These are phyloP conservation scores for Penaeus monodon DNA, from an alignment of 2,888 invertebrate species.

Conservation along the genomic window DNA sequence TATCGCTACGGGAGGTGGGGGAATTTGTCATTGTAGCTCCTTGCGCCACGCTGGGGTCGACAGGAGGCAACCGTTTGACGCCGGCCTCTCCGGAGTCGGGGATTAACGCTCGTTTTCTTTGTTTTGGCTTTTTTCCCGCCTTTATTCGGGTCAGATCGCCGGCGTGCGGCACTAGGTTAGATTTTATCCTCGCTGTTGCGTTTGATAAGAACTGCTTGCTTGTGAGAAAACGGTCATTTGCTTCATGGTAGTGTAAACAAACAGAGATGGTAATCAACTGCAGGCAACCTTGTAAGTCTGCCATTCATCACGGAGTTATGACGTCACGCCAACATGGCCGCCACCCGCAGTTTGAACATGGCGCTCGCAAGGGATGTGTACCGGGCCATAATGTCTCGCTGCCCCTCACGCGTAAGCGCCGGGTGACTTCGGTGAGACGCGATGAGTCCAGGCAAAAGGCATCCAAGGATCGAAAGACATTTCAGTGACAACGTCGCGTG, in stretches of 20 bases:
- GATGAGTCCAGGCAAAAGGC: background rate
- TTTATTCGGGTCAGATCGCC: background rate
- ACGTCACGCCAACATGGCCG: conserved; percentile 58
- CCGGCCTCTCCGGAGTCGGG: conserved; percentile 29
- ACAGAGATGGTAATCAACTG: background rate
- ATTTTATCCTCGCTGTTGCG: background rate
- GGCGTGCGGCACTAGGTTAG: background rate
- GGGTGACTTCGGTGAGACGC: background rate
- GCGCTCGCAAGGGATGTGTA: conserved; percentile 59
- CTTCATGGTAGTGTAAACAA: background rate
- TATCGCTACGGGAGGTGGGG: conserved; percentile 54
- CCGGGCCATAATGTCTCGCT: conserved; percentile 40
- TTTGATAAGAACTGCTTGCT: background rate
- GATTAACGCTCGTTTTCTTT: conserved; percentile 38
- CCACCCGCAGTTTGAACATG: conserved; percentile 56
- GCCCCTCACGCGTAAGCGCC: background rate
- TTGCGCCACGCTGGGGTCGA: conserved; percentile 52
- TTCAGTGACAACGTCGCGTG: too few species aligned
- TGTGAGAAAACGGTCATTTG: too few species aligned
- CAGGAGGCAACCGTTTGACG: conserved; percentile 56
- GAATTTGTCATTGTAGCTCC: conserved; percentile 64
- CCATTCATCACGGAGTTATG: conserved; percentile 56
- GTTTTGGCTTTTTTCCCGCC: conserved; percentile 26
- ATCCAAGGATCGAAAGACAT: too few species aligned
- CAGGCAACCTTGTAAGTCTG: conserved; percentile 35